phyloP scores from a whole-genome alignment of 2,797 vertebrate species.

The Eleutherodactylus coqui region DNA sequence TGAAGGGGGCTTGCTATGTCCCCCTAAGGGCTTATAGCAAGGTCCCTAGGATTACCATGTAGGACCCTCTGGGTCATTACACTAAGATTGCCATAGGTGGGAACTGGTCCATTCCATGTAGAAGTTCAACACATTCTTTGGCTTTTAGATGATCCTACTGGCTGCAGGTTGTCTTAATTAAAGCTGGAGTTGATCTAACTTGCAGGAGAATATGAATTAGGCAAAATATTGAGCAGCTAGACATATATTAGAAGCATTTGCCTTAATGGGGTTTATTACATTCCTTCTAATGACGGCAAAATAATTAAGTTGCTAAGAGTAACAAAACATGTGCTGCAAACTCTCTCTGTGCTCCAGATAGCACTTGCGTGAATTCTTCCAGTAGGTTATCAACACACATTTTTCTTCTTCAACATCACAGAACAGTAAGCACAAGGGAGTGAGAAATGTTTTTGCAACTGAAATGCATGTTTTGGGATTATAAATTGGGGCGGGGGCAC shows the following conservation, averaged over 20 bases:
- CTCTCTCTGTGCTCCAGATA: not conserved
- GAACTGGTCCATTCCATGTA: too few relatives aligned
- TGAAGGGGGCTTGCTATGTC: too few relatives aligned
- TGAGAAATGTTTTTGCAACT: slow-evolving; percentile 4
- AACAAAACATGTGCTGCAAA: not conserved
- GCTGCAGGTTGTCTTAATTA: not conserved
- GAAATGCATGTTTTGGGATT: slow-evolving; percentile 34
- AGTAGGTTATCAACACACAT: not conserved
- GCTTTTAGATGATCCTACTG: not conserved
- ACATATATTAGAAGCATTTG: too few relatives aligned
- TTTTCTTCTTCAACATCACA: slow-evolving; percentile 28
- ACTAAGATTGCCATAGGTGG: too few relatives aligned
- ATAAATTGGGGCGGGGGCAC: slow-evolving; percentile 8
- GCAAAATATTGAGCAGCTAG: not conserved
- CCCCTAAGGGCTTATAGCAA: too few relatives aligned
- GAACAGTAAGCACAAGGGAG: slow-evolving; percentile 35
- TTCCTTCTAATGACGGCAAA: not conserved
- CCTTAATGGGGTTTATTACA: not conserved
- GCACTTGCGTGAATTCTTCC: not conserved
- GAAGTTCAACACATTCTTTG: too few relatives aligned
- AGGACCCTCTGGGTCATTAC: too few relatives aligned
- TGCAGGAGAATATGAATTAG: not conserved
- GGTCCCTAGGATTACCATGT: too few relatives aligned
- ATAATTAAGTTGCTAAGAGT: not conserved
- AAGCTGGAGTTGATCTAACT: not conserved